phyloP scores from a whole-genome alignment of 2,888 invertebrate genomes.

The Mylabris sibirica region DNA sequence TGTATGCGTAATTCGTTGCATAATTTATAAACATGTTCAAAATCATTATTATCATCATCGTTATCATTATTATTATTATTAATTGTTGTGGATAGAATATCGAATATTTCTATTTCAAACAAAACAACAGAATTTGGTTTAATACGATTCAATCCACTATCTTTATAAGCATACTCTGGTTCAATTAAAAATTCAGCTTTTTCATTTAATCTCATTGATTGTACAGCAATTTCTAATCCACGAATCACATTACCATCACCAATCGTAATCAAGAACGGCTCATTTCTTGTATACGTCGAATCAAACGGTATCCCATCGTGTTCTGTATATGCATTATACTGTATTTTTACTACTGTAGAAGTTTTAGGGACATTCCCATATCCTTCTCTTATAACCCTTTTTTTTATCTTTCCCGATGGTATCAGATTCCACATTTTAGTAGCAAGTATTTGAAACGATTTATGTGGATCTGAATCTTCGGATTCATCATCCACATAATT shows the following conservation, averaged over 20 bases:
- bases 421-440: conserved; percentile 65
- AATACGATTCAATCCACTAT: conserved; percentile 79
- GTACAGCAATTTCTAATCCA: conserved; percentile 76
- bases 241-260: conserved; percentile 60
- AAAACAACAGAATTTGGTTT: conserved; percentile 76
- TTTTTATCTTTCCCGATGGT: conserved; percentile 66
- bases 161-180: conserved; percentile 77
- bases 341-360: conserved; percentile 68
- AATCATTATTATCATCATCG: conserved; percentile 68
- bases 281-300: conserved; percentile 67
- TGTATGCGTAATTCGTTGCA: conserved; percentile 69
- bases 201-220: conserved; percentile 81
- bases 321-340: conserved; percentile 77
- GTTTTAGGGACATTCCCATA: conserved; percentile 66
- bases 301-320: conserved; percentile 77
- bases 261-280: conserved; percentile 60
- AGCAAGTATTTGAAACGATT: conserved; percentile 66
- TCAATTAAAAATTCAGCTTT: conserved; percentile 78
- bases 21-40: conserved; percentile 67
- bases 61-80: conserved; percentile 64
- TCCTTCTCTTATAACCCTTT: conserved; percentile 69
- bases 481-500: conserved; percentile 14
- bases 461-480: neutral
- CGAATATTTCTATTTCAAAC: conserved; percentile 76
- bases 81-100: conserved; percentile 65